Evolutionary conservation across 2,797 vertebrate genomes (phyloP).

Genomic region (Semotilus atromaculatus): DNA sequence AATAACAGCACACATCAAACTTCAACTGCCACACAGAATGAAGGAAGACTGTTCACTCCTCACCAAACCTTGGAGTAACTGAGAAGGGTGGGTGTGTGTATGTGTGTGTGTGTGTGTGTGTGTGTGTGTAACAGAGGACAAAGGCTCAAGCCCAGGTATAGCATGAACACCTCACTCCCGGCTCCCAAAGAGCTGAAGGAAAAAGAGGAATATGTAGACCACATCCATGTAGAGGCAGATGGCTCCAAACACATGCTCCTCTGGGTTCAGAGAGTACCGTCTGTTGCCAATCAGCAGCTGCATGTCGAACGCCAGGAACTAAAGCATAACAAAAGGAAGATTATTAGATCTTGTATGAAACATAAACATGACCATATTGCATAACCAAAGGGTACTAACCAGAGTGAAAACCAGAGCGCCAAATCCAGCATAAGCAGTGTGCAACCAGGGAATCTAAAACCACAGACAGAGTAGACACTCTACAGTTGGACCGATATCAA

Average conservation of each 20-base stretch:
- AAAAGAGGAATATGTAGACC: conserved; percentile 67
- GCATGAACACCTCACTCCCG: conserved; percentile 55
- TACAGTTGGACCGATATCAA: background rate
- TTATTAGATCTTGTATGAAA: background rate
- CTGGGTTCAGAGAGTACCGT: conserved; percentile 65
- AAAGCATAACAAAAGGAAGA: background rate
- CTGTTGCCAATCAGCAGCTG: conserved; percentile 67
- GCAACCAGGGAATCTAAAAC: conserved; percentile 64
- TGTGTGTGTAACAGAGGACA: conserved; percentile 26
- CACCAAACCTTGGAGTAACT: conserved; percentile 38
- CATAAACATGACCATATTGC: background rate
- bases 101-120: conserved; percentile 16
- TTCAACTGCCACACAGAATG: conserved; percentile 38
- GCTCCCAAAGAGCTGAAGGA: conserved; percentile 64
- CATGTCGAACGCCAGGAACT: conserved; percentile 65
- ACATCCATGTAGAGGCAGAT: conserved; percentile 70
- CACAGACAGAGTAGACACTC: background rate
- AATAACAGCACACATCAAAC: conserved; percentile 45
- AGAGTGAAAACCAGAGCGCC: conserved; percentile 64
- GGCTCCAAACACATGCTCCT: conserved; percentile 67
- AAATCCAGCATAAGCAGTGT: conserved; percentile 65
- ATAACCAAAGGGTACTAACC: conserved; percentile 45
- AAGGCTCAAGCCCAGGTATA: background rate
- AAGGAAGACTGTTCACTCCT: conserved; percentile 47
- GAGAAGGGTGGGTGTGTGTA: conserved; percentile 28